These are phyloP conservation scores for Albula goreensis DNA, from an alignment of 2,113 vertebrate genomes.

Conservation along the genomic window DNA sequence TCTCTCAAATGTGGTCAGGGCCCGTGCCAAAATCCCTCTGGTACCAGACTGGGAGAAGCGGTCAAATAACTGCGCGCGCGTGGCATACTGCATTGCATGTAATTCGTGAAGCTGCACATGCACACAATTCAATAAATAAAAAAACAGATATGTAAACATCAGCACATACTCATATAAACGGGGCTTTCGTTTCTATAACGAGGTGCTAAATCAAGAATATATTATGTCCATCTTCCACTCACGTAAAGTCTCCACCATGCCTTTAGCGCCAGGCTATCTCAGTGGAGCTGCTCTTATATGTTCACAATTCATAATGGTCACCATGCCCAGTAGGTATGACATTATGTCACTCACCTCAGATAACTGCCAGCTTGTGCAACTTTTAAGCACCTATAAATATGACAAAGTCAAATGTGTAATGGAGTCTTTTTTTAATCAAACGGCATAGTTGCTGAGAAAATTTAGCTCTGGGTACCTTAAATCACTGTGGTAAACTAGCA, in stretches of 20 bases:
- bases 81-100: not conserved
- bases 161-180: too few relatives aligned
- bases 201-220: not conserved
- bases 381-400: conserved; percentile 11
- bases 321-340: not conserved
- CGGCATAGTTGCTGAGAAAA: not conserved
- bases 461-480: not conserved
- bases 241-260: not conserved
- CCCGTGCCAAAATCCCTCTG: not conserved
- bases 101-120: not conserved
- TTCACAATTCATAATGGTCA: not conserved
- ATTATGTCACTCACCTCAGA: not conserved
- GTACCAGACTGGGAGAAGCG: not conserved
- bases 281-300: not conserved
- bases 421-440: not conserved
- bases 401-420: not conserved
- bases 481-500: not conserved
- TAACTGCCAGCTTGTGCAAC: conserved; percentile 14
- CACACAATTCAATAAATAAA: not conserved
- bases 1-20: not conserved
- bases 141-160: not conserved
- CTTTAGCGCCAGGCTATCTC: not conserved
- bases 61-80: not conserved
- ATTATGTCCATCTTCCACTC: too few relatives aligned
- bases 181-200: not conserved